Conservation (phyloP, 2,888 invertebrate genomes). For the Caenorhabditis japonica region DNA sequence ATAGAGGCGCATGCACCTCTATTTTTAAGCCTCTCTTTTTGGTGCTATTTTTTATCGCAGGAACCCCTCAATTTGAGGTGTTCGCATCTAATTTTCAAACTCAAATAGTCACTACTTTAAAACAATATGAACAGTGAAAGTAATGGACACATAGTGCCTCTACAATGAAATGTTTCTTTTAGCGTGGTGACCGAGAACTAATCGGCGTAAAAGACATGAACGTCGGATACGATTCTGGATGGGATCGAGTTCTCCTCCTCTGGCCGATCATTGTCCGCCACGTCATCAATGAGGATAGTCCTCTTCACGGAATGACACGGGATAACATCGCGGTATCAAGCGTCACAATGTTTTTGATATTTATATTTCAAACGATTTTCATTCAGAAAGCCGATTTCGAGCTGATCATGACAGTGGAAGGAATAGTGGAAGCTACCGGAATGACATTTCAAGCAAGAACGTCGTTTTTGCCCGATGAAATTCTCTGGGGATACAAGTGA, state of each 20-base stretch:
- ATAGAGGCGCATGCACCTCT: too few species aligned
- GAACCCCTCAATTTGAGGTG: too few species aligned
- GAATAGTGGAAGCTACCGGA: constrained; percentile 77
- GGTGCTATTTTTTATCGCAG: too few species aligned
- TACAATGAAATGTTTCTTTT: constrained; percentile 29
- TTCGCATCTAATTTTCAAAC: too few species aligned
- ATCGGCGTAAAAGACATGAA: constrained; percentile 76
- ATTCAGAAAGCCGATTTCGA: constrained; percentile 70
- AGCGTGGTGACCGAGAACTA: constrained; percentile 73
- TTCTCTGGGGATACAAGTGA: constrained; percentile 73
- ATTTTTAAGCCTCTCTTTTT: too few species aligned
- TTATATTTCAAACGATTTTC: too few species aligned
- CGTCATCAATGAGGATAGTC: constrained; percentile 75
- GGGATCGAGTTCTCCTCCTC: constrained; percentile 74
- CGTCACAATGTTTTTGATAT: not conserved
- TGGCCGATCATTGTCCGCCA: constrained; percentile 77
- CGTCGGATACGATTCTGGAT: constrained; percentile 75
- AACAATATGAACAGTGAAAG: too few species aligned
- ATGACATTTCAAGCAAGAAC: constrained; percentile 76
- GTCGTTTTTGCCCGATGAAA: constrained; percentile 75
- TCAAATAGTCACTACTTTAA: too few species aligned
- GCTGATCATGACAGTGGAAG: constrained; percentile 77
- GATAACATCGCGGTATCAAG: constrained; percentile 55
- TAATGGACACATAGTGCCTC: too few species aligned
- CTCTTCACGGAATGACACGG: constrained; percentile 71